Conservation (phyloP, 2,888 invertebrate species). For the Troides helena region DNA sequence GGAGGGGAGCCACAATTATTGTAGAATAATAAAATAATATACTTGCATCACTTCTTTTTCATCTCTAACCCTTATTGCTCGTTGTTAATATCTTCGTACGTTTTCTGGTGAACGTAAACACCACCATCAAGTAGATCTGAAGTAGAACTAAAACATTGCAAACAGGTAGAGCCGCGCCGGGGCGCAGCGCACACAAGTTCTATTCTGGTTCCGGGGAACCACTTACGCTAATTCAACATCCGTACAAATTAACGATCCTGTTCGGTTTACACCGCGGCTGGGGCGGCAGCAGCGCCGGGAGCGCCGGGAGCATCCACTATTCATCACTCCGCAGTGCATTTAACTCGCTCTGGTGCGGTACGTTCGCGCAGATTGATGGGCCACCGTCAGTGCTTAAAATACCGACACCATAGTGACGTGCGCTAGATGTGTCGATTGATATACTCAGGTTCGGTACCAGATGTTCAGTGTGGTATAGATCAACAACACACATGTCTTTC, state of each 20-base stretch:
- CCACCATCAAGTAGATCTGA: too few species aligned
- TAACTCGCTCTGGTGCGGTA: constrained; percentile 11
- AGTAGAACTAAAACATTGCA: too few species aligned
- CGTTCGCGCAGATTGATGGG: constrained; percentile 18
- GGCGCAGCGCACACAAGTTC: neutral
- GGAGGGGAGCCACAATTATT: too few species aligned
- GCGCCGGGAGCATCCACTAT: constrained; percentile 22
- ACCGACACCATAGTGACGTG: constrained; percentile 18
- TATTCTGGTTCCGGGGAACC: constrained; percentile 13
- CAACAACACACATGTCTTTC: too few species aligned
- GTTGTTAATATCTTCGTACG: too few species aligned
- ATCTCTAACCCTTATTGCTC: too few species aligned
- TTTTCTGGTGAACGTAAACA: too few species aligned
- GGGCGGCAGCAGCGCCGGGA: constrained; percentile 5
- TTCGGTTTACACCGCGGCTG: constrained; percentile 6
- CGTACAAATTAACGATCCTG: constrained; percentile 17
- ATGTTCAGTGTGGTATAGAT: too few species aligned
- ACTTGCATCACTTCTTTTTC: too few species aligned
- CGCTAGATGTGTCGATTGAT: constrained; percentile 6
- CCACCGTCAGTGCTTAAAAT: constrained; percentile 24
- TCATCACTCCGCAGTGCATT: constrained; percentile 34
- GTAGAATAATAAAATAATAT: too few species aligned
- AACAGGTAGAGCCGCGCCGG: too few species aligned
- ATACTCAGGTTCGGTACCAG: too few species aligned
- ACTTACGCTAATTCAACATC: constrained; percentile 25